phyloP scores from a whole-genome alignment of 2,888 invertebrate genomes.

The Tetropium fuscum region DNA sequence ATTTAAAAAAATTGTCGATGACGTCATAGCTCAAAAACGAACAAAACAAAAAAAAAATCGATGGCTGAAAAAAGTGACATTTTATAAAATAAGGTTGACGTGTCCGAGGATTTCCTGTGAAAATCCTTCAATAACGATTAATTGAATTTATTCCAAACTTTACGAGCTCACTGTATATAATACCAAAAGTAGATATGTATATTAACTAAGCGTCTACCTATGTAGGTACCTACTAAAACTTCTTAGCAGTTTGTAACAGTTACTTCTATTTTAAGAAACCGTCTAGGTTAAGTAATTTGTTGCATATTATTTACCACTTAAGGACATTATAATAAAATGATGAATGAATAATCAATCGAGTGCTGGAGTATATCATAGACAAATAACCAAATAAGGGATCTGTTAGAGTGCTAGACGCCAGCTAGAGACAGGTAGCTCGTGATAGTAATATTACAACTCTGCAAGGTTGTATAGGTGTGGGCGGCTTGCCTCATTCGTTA shows the following conservation, averaged over 20 bases:
- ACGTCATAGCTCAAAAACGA: too few relatives aligned
- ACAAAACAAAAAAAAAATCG: too few relatives aligned
- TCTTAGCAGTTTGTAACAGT: background rate
- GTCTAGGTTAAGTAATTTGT: slow-evolving; percentile 8
- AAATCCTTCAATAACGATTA: too few relatives aligned
- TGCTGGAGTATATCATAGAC: slow-evolving; percentile 17
- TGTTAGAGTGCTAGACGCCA: slow-evolving; percentile 37
- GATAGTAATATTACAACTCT: slow-evolving; percentile 47
- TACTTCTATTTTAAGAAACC: background rate
- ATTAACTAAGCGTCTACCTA: too few relatives aligned
- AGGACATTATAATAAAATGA: slow-evolving; percentile 11
- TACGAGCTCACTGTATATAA: too few relatives aligned
- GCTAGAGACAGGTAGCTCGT: slow-evolving; percentile 49
- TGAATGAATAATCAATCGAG: slow-evolving; percentile 20
- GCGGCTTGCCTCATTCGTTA: slow-evolving; percentile 33
- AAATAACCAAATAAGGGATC: slow-evolving; percentile 24
- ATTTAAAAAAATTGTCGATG: too few relatives aligned
- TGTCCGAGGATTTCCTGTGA: too few relatives aligned
- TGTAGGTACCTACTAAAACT: too few relatives aligned
- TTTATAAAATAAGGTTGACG: too few relatives aligned
- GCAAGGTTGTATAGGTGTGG: slow-evolving; percentile 45
- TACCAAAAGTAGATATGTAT: too few relatives aligned
- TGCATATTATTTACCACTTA: slow-evolving; percentile 10
- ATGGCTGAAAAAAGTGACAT: too few relatives aligned
- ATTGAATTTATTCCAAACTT: too few relatives aligned